A percentile compares a stretch with the other conserved stretches of the same genome.
Evolutionary conservation across 2,113 vertebrate genomes (phyloP).

Genomic region (Zosterops japonicus): DNA sequence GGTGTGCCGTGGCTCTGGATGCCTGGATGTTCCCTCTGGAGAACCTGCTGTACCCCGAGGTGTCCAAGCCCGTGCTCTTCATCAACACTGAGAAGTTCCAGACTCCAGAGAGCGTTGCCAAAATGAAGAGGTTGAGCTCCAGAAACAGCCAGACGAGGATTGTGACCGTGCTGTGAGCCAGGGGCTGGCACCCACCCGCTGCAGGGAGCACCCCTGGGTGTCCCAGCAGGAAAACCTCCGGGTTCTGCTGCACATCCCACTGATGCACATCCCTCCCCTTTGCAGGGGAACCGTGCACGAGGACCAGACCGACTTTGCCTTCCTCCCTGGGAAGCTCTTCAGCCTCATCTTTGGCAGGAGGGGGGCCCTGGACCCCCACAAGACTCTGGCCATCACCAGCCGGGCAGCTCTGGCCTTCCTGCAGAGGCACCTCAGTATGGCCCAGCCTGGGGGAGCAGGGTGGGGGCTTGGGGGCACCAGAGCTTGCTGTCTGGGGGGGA

Average conservation of each 20-base stretch:
- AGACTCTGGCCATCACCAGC: slow-evolving; percentile 63
- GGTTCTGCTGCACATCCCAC: not conserved
- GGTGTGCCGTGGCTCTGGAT: slow-evolving; percentile 77
- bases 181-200: fast-evolving
- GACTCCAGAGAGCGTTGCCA: slow-evolving; percentile 55
- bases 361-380: slow-evolving; percentile 68
- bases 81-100: slow-evolving; percentile 79
- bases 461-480: fast-evolving
- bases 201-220: not conserved
- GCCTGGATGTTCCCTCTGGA: slow-evolving; percentile 83
- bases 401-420: slow-evolving; percentile 75
- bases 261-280: not conserved
- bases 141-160: slow-evolving; percentile 64
- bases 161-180: slow-evolving; percentile 77
- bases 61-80: slow-evolving; percentile 75
- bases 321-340: slow-evolving; percentile 55
- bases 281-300: slow-evolving; percentile 73
- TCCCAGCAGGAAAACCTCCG: not conserved
- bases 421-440: slow-evolving; percentile 76
- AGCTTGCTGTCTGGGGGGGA: not conserved
- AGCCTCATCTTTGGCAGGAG: slow-evolving; percentile 21
- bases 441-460: not conserved
- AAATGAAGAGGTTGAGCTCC: slow-evolving; percentile 72
- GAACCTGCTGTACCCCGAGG: slow-evolving; percentile 58
- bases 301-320: slow-evolving; percentile 75